A percentile compares a stretch with the other conserved stretches of the same genome.
Conservation (phyloP, 2,888 invertebrate genomes). For the Conops quadrifasciatus region DNA sequence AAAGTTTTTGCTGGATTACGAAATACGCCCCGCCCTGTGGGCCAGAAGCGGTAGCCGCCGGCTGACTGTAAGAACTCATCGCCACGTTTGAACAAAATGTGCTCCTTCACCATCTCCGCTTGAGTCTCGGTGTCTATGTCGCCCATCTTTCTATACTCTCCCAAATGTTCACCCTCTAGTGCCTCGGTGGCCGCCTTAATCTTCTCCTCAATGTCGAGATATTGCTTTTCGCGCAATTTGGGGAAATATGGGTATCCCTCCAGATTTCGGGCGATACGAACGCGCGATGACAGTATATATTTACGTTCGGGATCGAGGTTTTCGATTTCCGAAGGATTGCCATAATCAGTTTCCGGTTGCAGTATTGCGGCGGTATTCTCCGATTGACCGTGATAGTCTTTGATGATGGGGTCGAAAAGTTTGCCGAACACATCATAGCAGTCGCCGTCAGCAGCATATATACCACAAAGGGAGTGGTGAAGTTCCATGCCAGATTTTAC, state of each 20-base stretch:
- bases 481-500: conserved; percentile 73
- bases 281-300: conserved; percentile 73
- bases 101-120: conserved; percentile 71
- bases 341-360: conserved; percentile 73
- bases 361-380: conserved; percentile 65
- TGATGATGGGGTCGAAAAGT: conserved; percentile 75
- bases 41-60: conserved; percentile 75
- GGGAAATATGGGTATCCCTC: conserved; percentile 74
- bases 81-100: conserved; percentile 74
- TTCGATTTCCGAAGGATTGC: conserved; percentile 69
- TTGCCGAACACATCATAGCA: conserved; percentile 71
- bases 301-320: conserved; percentile 72
- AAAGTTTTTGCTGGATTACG: conserved; percentile 73
- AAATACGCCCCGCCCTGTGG: conserved; percentile 68
- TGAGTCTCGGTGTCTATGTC: conserved; percentile 70
- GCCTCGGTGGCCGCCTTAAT: conserved; percentile 60
- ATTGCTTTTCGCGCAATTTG: conserved; percentile 71
- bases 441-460: conserved; percentile 75
- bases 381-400: conserved; percentile 69
- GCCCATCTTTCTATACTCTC: conserved; percentile 69
- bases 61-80: conserved; percentile 69
- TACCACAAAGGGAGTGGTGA: conserved; percentile 71
- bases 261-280: conserved; percentile 72
- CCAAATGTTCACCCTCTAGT: conserved; percentile 70
- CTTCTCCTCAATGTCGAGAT: conserved; percentile 70